These are phyloP conservation scores for Leuciscus waleckii DNA, from an alignment of 2,797 vertebrate species.

Conservation along the genomic window DNA sequence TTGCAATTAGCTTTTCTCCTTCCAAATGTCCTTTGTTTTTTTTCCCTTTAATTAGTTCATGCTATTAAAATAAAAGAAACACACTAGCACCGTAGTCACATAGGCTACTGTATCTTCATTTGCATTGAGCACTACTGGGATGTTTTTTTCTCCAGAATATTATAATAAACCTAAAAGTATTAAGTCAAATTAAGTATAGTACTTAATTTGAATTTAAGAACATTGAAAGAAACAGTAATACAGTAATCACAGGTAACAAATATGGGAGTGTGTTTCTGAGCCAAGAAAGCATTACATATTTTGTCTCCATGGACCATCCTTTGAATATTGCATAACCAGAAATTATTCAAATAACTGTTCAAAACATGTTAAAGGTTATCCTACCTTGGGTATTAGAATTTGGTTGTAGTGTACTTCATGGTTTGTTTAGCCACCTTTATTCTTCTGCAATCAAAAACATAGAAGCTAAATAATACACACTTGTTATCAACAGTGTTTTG, in stretches of 20 bases:
- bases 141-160: conserved; percentile 7
- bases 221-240: not conserved
- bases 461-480: conserved; percentile 10
- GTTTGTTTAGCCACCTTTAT: not conserved
- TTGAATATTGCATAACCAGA: not conserved
- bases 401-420: not conserved
- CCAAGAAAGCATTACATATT: not conserved
- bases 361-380: not conserved
- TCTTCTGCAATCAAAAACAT: not conserved
- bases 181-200: not conserved
- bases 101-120: not conserved
- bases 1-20: conserved; percentile 22
- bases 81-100: not conserved
- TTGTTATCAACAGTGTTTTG: conserved; percentile 43
- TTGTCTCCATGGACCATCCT: not conserved
- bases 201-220: not conserved
- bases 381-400: not conserved
- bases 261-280: not conserved
- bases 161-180: conserved; percentile 12
- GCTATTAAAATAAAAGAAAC: not conserved
- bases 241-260: not conserved
- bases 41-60: not conserved
- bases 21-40: not conserved
- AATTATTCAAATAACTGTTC: not conserved
- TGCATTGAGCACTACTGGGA: not conserved